phyloP scores from a whole-genome alignment of 2,113 vertebrate species.

The Tamias sibiricus region DNA sequence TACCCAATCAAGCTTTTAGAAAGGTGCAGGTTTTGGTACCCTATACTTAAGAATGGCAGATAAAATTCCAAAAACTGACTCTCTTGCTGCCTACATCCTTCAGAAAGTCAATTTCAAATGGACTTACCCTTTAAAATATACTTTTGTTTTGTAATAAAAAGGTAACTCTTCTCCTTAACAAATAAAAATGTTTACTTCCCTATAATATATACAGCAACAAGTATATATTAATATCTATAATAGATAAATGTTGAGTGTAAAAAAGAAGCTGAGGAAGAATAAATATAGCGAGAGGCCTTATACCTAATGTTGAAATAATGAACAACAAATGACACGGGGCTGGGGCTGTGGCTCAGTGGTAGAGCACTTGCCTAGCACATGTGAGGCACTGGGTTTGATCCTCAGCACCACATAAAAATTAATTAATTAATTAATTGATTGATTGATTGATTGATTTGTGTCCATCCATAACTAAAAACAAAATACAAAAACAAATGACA shows the following conservation, averaged over 20 bases:
- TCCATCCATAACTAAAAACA: too few species aligned
- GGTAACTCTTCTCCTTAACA: neutral
- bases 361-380: too few species aligned
- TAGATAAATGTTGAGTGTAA: neutral
- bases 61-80: slow-evolving; percentile 4
- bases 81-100: neutral
- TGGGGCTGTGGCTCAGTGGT: too few species aligned
- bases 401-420: too few species aligned
- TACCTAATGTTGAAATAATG: slow-evolving; percentile 28
- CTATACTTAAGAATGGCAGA: neutral
- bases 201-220: neutral
- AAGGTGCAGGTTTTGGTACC: neutral
- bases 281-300: neutral
- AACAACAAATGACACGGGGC: neutral
- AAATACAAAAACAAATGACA: too few species aligned
- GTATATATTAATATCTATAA: neutral
- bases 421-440: too few species aligned
- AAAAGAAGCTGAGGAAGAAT: neutral
- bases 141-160: neutral
- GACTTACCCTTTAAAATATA: neutral
- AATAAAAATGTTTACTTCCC: neutral
- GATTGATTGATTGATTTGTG: too few species aligned
- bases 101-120: slow-evolving; percentile 23
- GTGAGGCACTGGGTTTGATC: too few species aligned
- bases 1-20: neutral